phyloP scores from a whole-genome alignment of 2,113 vertebrate genomes.

The Phocoena phocoena region DNA sequence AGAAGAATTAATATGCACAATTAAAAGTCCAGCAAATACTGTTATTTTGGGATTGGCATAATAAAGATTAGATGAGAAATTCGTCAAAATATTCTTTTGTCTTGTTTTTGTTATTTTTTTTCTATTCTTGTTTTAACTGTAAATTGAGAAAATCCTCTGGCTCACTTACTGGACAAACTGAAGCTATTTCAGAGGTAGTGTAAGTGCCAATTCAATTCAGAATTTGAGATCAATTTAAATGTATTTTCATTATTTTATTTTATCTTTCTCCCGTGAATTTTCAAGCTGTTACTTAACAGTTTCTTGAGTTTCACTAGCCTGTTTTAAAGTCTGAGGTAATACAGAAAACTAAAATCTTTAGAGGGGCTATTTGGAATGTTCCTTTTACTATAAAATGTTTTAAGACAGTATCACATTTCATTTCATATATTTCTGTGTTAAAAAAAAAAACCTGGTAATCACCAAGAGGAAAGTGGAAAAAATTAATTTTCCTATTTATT shows the following conservation, averaged over 20 bases:
- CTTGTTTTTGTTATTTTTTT: neutral
- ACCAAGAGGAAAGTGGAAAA: neutral
- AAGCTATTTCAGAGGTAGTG: neutral
- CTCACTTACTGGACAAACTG: neutral
- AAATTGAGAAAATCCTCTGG: neutral
- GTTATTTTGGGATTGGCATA: neutral
- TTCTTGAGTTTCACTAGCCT: slow-evolving; percentile 70
- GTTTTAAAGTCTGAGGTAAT: slow-evolving; percentile 69
- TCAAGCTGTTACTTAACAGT: slow-evolving; percentile 65
- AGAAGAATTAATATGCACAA: neutral
- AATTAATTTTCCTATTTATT: neutral
- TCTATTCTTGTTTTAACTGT: neutral
- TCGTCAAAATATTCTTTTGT: neutral
- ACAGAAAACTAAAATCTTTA: slow-evolving; percentile 44
- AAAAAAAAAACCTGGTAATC: neutral
- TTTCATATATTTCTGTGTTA: neutral
- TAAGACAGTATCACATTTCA: slow-evolving; percentile 33
- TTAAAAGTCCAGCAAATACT: neutral
- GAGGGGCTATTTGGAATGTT: slow-evolving; percentile 48
- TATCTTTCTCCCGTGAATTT: slow-evolving; percentile 68
- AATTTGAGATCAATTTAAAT: slow-evolving; percentile 37
- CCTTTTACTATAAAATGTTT: slow-evolving; percentile 45
- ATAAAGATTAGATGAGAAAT: neutral
- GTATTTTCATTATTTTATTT: slow-evolving; percentile 54
- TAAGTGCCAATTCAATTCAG: slow-evolving; percentile 28